Conservation (phyloP, 2,797 vertebrate genomes). For the Bovichtus variegatus region DNA sequence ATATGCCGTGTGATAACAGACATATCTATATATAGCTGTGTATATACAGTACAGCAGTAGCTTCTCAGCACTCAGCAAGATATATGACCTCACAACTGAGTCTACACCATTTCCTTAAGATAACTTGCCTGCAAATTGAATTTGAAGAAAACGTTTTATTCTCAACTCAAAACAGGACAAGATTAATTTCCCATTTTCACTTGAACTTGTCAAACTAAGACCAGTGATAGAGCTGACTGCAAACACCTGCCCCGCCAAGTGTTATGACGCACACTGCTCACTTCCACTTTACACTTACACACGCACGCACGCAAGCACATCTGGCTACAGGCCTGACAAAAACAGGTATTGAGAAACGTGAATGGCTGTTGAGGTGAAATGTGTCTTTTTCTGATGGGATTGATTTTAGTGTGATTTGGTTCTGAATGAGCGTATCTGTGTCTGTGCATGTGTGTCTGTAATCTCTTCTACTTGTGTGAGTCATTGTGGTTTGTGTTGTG, state of each 20-base stretch:
- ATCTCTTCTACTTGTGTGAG: slow-evolving; percentile 51
- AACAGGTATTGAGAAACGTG: slow-evolving; percentile 80
- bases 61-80: background rate
- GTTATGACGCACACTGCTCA: slow-evolving; percentile 28
- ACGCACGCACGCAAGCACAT: background rate
- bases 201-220: background rate
- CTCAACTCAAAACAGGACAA: background rate
- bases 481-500: slow-evolving; percentile 62
- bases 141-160: background rate
- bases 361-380: slow-evolving; percentile 62
- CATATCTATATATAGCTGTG: slow-evolving; percentile 3
- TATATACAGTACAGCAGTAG: background rate
- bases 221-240: slow-evolving; percentile 27
- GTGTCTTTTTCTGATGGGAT: slow-evolving; percentile 36
- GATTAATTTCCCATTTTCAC: slow-evolving; percentile 6
- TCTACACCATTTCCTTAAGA: background rate
- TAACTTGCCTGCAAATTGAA: background rate
- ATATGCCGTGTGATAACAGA: slow-evolving; percentile 2
- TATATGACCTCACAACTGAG: background rate
- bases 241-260: slow-evolving; percentile 45
- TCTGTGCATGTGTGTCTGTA: slow-evolving; percentile 39
- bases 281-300: slow-evolving; percentile 60
- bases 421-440: slow-evolving; percentile 43
- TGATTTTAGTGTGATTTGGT: slow-evolving; percentile 52
- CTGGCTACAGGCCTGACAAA: slow-evolving; percentile 41